Base-by-base conservation (phyloP, 2,113 vertebrate species). In the Pipra filicauda region DNA sequence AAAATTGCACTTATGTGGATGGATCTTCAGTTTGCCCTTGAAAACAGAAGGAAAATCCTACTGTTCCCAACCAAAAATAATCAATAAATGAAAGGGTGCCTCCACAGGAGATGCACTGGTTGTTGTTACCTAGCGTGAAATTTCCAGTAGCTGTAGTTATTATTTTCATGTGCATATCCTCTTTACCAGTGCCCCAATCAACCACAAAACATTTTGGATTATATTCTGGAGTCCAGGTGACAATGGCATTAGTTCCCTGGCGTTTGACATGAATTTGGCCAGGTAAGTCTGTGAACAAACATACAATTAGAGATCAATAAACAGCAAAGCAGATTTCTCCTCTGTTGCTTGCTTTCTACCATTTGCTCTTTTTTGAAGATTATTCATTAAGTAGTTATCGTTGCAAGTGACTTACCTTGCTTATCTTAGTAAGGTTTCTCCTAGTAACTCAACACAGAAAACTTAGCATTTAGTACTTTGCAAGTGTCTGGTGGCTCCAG, bases 101-200 rank as follows among this genome's bases (percentile, higher is more conserved):
- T 69, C 23, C 5, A 4, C 6, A 48, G 51, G 28, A 83, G 41
- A 15, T 43, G 17, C 0, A 1, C 13, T 44, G 11, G 19, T 44
- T 91, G 18, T 37, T 58, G 37, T 95, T 97, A 97, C 95, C 93
- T 90, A 97, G 71, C 0, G 55, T 95, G 80, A 91, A 85, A 62
- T 84, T 94, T 73, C 66, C 46, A 0, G 61, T 55, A 59, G 83
- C 3, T 0, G 49, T 26, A 65, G 87, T 55, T 64, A 96, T 9
- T 74, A 96, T 89, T 94, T 95, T 91, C 91, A 87, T 94, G 28
- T 3, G n/a, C 92, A 97, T 96, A 65, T 96, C 87, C 11, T 73
- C 90, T 95, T 96, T 75, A 75, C 74, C 33, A 48, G 91, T 96
- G 52, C 96, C 95, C 97, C 96, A 97, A 78, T 97, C 97, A 92